Percentiles rank a stretch among this genome's conserved stretches.
Conservation (phyloP, 2,888 invertebrate genomes). For the Griposia aprilina region DNA sequence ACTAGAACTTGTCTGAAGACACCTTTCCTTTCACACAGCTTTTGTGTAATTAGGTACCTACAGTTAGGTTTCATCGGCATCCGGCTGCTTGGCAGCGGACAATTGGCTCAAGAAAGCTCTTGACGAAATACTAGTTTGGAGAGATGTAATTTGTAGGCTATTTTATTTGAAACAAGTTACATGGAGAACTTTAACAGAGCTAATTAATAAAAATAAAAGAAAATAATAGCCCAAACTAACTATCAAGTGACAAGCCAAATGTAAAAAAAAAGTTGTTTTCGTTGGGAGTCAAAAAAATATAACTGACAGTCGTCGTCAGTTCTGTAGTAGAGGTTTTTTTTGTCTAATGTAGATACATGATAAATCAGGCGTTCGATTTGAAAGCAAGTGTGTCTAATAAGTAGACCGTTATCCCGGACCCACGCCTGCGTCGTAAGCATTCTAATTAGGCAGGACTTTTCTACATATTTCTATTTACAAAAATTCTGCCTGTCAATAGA, state of each 20-base stretch:
- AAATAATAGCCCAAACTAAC: conserved; percentile 51
- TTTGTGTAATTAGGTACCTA: conserved; percentile 55
- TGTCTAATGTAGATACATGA: conserved; percentile 69
- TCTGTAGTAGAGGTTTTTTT: conserved; percentile 64
- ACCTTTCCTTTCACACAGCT: conserved; percentile 58
- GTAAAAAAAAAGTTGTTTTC: conserved; percentile 61
- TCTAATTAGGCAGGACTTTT: conserved; percentile 76
- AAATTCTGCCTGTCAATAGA: too few species aligned
- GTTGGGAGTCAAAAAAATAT: conserved; percentile 64
- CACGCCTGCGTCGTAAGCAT: conserved; percentile 77
- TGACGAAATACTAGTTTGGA: conserved; percentile 33
- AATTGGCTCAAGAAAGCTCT: conserved; percentile 40
- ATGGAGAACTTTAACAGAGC: conserved; percentile 46
- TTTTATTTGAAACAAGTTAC: conserved; percentile 43
- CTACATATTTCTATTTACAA: not conserved
- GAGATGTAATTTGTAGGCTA: conserved; percentile 35
- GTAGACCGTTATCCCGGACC: conserved; percentile 82
- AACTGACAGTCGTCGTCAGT: conserved; percentile 71
- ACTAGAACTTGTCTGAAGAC: conserved; percentile 47
- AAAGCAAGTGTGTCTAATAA: conserved; percentile 77
- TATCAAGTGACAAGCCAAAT: conserved; percentile 60
- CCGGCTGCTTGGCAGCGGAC: conserved; percentile 39
- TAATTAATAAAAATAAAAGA: conserved; percentile 60
- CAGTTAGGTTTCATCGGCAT: conserved; percentile 54
- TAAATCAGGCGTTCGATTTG: conserved; percentile 78